Percentiles rank a stretch among this genome's conserved stretches.
phyloP scores from a whole-genome alignment of 2,888 invertebrate species.

The Sympetrum striolatum region DNA sequence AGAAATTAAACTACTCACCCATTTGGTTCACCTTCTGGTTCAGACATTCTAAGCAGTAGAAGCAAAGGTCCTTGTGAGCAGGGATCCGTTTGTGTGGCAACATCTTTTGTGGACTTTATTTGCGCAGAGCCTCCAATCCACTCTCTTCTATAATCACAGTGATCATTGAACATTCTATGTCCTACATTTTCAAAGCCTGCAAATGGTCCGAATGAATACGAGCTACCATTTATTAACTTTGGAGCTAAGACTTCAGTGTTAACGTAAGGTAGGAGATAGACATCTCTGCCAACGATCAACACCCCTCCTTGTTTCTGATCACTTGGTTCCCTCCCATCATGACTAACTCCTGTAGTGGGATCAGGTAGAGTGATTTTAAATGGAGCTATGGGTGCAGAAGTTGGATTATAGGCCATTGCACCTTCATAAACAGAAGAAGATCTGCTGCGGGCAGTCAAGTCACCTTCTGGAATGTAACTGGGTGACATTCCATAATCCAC shows the following conservation, averaged over 20 bases:
- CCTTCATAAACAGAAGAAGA: not conserved
- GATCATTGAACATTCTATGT: not conserved
- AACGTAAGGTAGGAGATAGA: not conserved
- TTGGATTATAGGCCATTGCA: not conserved
- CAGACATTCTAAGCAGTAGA: constrained; percentile 10
- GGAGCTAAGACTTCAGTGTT: constrained; percentile 17
- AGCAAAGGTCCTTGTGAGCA: constrained; percentile 15
- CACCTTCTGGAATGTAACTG: not conserved
- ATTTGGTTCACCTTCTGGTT: not conserved
- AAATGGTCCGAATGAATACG: not conserved
- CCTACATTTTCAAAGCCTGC: constrained; percentile 2
- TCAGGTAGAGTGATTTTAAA: not conserved
- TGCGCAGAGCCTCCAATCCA: not conserved
- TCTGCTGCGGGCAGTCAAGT: not conserved
- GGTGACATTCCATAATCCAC: not conserved
- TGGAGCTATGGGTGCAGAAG: not conserved
- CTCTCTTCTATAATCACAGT: constrained; percentile 10
- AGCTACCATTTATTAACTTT: not conserved
- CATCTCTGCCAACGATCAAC: constrained; percentile 30
- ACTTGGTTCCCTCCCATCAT: not conserved
- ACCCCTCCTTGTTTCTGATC: constrained; percentile 15
- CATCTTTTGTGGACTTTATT: constrained; percentile 5
- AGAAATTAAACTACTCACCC: not conserved
- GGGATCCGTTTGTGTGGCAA: constrained; percentile 53
- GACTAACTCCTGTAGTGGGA: not conserved